Evolutionary conservation across 2,797 vertebrate species (phyloP).

Genomic region (Centropyge bicolor): DNA sequence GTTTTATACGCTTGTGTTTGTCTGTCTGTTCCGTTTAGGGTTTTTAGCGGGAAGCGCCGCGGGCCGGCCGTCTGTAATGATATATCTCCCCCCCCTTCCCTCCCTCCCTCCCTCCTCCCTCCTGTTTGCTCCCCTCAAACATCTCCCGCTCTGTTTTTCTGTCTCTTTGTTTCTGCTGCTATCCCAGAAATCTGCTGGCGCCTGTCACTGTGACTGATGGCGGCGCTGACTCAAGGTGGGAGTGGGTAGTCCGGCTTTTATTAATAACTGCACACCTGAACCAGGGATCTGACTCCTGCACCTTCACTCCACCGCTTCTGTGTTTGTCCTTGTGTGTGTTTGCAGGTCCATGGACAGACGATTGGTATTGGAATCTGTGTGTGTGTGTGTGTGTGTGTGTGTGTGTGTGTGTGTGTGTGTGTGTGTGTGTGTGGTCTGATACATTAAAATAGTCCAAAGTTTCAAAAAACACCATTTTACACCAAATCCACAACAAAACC

Average conservation of each 20-base stretch:
- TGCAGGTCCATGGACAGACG: not conserved
- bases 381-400: not conserved
- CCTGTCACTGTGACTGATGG: slow-evolving; percentile 68
- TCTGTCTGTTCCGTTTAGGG: slow-evolving; percentile 71
- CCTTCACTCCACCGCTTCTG: not conserved
- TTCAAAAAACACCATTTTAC: too few relatives aligned
- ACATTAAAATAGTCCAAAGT: too few relatives aligned
- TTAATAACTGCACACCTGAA: slow-evolving; percentile 41
- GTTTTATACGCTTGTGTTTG: slow-evolving; percentile 70
- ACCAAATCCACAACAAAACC: too few relatives aligned
- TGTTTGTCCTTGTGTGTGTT: slow-evolving; percentile 10
- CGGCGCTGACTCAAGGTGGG: slow-evolving; percentile 44
- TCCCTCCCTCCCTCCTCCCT: not conserved
- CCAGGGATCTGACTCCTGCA: slow-evolving; percentile 16
- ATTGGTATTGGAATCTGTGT: not conserved
- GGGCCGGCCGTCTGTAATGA: slow-evolving; percentile 64
- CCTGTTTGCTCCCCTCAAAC: not conserved
- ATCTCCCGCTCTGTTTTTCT: not conserved
- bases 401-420: too few relatives aligned
- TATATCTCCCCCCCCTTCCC: slow-evolving; percentile 49
- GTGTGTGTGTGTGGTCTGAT: too few relatives aligned
- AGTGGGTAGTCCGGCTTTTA: slow-evolving; percentile 13
- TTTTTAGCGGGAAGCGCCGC: slow-evolving; percentile 57
- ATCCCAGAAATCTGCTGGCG: slow-evolving; percentile 46
- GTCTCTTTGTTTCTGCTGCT: slow-evolving; percentile 22